These are phyloP conservation scores for Zaprionus kolodkinae DNA, from an alignment of 1,140 invertebrate genomes.

Conservation along the genomic window DNA sequence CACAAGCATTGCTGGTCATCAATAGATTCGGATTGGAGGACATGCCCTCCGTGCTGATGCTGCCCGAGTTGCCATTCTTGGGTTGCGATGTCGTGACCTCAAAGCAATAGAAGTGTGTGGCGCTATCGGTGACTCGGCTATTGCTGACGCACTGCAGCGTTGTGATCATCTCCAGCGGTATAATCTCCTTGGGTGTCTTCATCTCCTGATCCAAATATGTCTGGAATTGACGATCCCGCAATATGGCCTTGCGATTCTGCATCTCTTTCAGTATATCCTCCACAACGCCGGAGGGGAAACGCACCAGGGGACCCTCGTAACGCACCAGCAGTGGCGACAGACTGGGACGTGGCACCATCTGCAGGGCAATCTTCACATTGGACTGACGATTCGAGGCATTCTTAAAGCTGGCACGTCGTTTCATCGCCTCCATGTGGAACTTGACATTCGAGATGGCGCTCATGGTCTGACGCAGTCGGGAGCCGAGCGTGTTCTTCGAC, in stretches of 20 bases:
- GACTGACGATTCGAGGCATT: constrained; percentile 48
- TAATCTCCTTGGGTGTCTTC: constrained; percentile 86
- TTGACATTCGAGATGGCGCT: constrained; percentile 71
- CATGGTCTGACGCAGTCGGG: constrained; percentile 65
- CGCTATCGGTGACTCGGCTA: constrained; percentile 86
- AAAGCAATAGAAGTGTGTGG: constrained; percentile 82
- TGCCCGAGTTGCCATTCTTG: constrained; percentile 69
- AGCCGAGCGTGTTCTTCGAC: constrained; percentile 44
- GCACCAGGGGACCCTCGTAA: constrained; percentile 78
- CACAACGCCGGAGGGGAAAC: constrained; percentile 84
- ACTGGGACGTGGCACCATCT: constrained; percentile 79
- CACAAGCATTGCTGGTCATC: constrained; percentile 71
- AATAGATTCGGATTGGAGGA: constrained; percentile 81
- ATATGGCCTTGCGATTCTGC: constrained; percentile 85
- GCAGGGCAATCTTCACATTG: constrained; percentile 67
- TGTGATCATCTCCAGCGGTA: constrained; percentile 86
- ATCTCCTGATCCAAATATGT: constrained; percentile 86
- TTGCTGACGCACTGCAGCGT: constrained; percentile 88
- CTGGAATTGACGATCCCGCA: constrained; percentile 85
- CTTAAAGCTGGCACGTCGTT: constrained; percentile 72
- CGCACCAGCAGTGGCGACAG: constrained; percentile 70
- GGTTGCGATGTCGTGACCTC: constrained; percentile 75
- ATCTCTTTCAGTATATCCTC: constrained; percentile 86
- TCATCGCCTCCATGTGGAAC: constrained; percentile 73
- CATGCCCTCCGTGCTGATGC: constrained; percentile 52